Conservation (phyloP, 2,113 vertebrate genomes). For the Mixornis gularis region DNA sequence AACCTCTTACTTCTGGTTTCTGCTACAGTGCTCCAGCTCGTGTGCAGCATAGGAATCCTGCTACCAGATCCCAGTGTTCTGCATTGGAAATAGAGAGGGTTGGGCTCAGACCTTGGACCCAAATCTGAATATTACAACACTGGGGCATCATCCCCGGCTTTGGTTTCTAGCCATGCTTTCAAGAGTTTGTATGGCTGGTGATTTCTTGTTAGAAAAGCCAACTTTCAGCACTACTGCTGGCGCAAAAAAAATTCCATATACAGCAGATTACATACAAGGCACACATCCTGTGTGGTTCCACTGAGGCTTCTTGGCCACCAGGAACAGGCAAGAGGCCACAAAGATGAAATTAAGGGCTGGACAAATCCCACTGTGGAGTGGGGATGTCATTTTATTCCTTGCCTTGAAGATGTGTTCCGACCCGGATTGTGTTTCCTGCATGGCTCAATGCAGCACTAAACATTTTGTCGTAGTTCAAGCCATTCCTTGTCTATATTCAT, state of each 20-base stretch:
- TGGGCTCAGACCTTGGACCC: background rate
- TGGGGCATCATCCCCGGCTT: background rate
- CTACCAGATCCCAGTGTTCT: background rate
- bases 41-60: background rate
- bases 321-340: background rate
- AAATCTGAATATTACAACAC: background rate
- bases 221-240: background rate
- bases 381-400: background rate
- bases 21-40: background rate
- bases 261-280: fast-evolving
- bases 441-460: background rate
- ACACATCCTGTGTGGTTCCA: fast-evolving
- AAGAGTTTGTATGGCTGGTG: background rate
- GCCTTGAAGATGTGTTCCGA: background rate
- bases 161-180: background rate
- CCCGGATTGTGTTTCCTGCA: fast-evolving
- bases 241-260: background rate
- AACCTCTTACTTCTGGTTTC: background rate
- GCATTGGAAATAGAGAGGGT: fast-evolving
- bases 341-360: background rate
- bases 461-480: fast-evolving
- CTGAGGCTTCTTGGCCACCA: background rate
- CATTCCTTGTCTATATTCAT: background rate
- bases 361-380: fast-evolving
- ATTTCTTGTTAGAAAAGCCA: background rate